Evolutionary conservation across 2,888 invertebrate species (phyloP).

Genomic region (Prosapia bicincta): DNA sequence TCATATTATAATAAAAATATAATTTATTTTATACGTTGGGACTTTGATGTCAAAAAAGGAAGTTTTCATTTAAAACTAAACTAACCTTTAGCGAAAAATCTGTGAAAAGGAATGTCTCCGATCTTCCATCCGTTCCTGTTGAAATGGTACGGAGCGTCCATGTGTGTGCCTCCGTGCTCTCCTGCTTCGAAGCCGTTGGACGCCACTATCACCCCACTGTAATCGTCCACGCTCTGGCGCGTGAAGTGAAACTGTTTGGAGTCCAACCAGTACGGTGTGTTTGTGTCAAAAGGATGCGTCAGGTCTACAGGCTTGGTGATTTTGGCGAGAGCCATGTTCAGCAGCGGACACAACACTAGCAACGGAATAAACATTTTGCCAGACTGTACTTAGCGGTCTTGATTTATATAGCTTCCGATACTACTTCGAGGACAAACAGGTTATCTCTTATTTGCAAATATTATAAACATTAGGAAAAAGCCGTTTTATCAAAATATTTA

Average conservation of each 20-base stretch:
- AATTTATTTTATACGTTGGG: too few species aligned
- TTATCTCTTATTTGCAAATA: too few species aligned
- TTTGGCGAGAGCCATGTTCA: neutral
- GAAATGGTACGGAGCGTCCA: constrained; percentile 61
- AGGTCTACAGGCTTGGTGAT: constrained; percentile 6
- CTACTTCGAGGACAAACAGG: too few species aligned
- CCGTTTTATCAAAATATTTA: too few species aligned
- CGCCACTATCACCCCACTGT: constrained; percentile 43
- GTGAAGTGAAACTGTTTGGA: constrained; percentile 6
- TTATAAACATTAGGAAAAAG: too few species aligned
- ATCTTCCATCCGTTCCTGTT: constrained; percentile 47
- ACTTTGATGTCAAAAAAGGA: too few species aligned
- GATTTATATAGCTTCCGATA: too few species aligned
- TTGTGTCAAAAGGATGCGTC: constrained; percentile 6
- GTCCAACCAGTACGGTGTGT: constrained; percentile 8
- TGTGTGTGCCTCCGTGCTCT: constrained; percentile 60
- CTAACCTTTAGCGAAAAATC: constrained; percentile 15
- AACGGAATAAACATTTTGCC: too few species aligned
- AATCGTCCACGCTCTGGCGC: neutral
- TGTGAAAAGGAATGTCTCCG: constrained; percentile 49
- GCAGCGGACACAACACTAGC: too few species aligned
- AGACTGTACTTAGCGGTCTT: too few species aligned
- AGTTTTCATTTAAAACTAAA: too few species aligned
- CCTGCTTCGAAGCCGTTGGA: constrained; percentile 51
- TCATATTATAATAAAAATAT: too few species aligned